These are phyloP conservation scores for Cheilosia pagana DNA, from an alignment of 2,888 invertebrate genomes.

Conservation along the genomic window DNA sequence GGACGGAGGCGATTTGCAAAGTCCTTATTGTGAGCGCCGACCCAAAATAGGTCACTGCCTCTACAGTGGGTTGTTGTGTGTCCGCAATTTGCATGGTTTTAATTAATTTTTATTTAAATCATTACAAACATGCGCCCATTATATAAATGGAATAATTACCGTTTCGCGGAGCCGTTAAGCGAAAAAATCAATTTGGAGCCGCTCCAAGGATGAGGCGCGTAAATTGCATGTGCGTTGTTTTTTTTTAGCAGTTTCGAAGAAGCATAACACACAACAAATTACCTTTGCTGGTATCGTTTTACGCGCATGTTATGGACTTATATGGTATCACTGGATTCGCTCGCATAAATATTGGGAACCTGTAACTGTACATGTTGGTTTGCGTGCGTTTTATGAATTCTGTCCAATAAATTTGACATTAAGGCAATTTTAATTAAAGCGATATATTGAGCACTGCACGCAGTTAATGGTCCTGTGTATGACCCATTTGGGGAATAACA, in stretches of 20 bases:
- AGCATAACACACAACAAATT: neutral
- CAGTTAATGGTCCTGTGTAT: too few species aligned
- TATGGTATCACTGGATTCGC: too few species aligned
- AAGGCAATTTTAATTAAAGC: too few species aligned
- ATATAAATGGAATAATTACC: slow-evolving; percentile 39
- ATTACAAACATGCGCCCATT: slow-evolving; percentile 42
- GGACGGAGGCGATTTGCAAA: slow-evolving; percentile 5
- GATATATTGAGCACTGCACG: too few species aligned
- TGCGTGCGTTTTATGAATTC: too few species aligned
- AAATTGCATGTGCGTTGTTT: neutral
- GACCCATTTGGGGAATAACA: too few species aligned
- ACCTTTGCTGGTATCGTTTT: neutral
- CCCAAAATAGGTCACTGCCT: slow-evolving; percentile 39
- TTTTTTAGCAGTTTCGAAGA: neutral
- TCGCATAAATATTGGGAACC: too few species aligned
- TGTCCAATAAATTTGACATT: too few species aligned
- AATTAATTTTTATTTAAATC: slow-evolving; percentile 60
- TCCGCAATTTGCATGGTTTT: slow-evolving; percentile 39
- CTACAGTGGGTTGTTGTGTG: slow-evolving; percentile 4
- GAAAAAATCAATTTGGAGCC: slow-evolving; percentile 26
- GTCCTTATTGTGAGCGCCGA: slow-evolving; percentile 6
- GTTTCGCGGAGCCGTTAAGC: slow-evolving; percentile 22
- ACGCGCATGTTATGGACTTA: too few species aligned
- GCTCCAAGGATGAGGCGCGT: slow-evolving; percentile 11
- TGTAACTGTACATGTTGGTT: too few species aligned